Percentiles rank a stretch among this genome's conserved stretches.
phyloP scores from a whole-genome alignment of 1,140 invertebrate species.

The Cherax destructor region DNA sequence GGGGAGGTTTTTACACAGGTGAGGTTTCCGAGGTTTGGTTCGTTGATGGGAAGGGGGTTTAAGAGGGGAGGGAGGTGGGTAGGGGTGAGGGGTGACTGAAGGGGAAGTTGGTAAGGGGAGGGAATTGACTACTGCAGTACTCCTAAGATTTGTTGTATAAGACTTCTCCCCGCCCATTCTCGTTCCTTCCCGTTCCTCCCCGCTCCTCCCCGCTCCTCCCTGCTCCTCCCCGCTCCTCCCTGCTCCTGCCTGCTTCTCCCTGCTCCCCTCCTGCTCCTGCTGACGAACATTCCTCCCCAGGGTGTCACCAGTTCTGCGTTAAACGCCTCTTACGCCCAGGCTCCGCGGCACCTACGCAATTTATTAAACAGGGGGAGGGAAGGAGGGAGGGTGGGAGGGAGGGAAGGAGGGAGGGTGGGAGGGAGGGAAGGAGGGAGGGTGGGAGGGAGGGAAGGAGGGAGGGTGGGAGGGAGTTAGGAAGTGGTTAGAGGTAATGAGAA shows the following conservation, averaged over 20 bases:
- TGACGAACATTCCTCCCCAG: background rate
- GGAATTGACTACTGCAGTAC: no score
- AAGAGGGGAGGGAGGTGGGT: no score
- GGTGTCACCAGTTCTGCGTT: constrained; percentile 7
- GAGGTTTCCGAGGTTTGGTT: no score
- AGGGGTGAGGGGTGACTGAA: no score
- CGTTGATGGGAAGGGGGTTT: no score
- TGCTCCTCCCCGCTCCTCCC: no score
- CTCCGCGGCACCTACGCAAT: background rate
- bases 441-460: no score
- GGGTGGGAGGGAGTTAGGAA: no score
- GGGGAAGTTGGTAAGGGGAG: no score
- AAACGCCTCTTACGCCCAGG: background rate
- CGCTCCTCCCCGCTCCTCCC: no score
- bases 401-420: background rate
- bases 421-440: background rate
- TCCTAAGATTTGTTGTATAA: background rate
- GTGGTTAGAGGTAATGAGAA: background rate
- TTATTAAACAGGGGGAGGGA: background rate
- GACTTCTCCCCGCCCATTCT: background rate
- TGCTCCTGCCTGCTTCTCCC: no score
- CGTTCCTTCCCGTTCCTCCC: background rate
- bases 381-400: background rate
- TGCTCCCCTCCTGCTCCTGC: background rate
- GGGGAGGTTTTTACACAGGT: no score